Conservation (phyloP, 2,888 invertebrate genomes). For the Chymomyza caudatula region DNA sequence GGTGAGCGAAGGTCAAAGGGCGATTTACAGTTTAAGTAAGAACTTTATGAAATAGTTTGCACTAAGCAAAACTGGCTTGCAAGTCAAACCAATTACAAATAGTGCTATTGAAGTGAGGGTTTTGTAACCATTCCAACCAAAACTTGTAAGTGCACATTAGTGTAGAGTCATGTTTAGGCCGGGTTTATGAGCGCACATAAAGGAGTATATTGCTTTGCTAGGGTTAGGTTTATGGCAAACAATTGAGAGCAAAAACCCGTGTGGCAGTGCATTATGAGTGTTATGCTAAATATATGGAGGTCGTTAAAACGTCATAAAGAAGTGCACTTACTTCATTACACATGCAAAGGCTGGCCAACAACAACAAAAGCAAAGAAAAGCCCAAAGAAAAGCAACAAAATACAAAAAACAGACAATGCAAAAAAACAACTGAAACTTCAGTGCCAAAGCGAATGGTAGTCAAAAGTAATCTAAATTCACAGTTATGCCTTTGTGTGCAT, state of each 20-base stretch:
- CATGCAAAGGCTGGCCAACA: slow-evolving; percentile 16
- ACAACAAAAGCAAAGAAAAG: neutral
- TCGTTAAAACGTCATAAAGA: slow-evolving; percentile 52
- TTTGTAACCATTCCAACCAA: neutral
- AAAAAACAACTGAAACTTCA: neutral
- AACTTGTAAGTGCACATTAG: neutral
- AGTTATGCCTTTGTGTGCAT: slow-evolving; percentile 48
- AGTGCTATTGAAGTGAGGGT: neutral
- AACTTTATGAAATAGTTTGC: too few relatives aligned
- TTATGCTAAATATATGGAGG: slow-evolving; percentile 39
- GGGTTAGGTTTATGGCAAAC: slow-evolving; percentile 30
- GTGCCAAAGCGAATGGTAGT: slow-evolving; percentile 48
- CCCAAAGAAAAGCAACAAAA: neutral
- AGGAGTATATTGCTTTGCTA: neutral
- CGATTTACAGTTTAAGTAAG: neutral
- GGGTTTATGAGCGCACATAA: neutral
- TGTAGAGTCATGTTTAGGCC: neutral
- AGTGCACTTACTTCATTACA: slow-evolving; percentile 45
- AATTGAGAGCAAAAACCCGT: slow-evolving; percentile 4
- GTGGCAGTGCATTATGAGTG: neutral
- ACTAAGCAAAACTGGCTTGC: neutral
- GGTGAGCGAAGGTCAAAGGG: neutral
- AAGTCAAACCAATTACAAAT: neutral
- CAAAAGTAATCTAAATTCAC: slow-evolving; percentile 67
- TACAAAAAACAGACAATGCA: neutral